Base-by-base conservation (phyloP, 2,888 invertebrate species). In the Mythimna impura region DNA sequence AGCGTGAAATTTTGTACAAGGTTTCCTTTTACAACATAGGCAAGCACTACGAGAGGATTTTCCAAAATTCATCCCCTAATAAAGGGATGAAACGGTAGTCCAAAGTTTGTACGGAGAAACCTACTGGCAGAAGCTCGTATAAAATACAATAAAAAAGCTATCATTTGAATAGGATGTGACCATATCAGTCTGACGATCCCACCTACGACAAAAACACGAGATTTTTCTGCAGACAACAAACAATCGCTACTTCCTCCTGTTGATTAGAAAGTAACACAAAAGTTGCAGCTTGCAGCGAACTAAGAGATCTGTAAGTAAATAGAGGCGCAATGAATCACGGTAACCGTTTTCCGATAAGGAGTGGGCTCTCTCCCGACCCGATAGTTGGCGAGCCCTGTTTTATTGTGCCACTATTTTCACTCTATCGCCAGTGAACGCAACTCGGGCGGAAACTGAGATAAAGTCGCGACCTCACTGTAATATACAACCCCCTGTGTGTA, bases 391-490 rank as follows among this genome's bases (percentile, higher is more conserved):
- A 86, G 91, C 89, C 90, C 93, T 94, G 93, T 94, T 94, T 95
- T 95, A 95, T 94, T 95, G 95, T 95, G 92, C 92, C 88, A 94
- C 93, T 94, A 95, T 95, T 95, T 95, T 93, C 94, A 92, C 90
- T 92, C 92, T 94, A 94, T 94, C 94, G 95, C 92, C 89, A 89
- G 90, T 88, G 91, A 92, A 92, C 91, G 93, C 92, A 93, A 91
- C 91, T 91, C 94, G 91, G 91, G 93, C 93, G 95, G 95, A 95
- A 95, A 94, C 94, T 93, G 88, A 93, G 95, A 95, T 96, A 95
- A 94, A 95, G 94, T 93, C 94, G 93, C 92, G 91, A 90, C 92
- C 92, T 90, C 92, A 87, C 89, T 84, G 92, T 94, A 92, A 94
- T 92, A 92, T 94, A 95, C 92, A 90, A 90, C 92, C 90, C 86